phyloP scores from a whole-genome alignment of 2,888 invertebrate species.

The Alcis repandata region DNA sequence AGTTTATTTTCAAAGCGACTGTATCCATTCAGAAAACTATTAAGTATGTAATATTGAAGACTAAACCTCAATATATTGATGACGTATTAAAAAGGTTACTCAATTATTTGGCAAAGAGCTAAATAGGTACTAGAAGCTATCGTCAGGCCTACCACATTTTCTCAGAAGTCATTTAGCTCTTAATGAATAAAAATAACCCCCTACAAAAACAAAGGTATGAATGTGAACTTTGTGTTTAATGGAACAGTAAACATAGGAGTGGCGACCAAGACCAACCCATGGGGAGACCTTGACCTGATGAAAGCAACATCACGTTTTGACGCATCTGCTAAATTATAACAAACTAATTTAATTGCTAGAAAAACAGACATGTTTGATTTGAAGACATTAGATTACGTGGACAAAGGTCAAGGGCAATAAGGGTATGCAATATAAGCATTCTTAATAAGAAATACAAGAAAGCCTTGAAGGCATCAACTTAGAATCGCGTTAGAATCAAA shows the following conservation, averaged over 20 bases:
- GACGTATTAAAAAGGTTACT: background rate
- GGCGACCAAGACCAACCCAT: conserved; percentile 62
- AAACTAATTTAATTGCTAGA: conserved; percentile 26
- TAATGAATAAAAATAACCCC: background rate
- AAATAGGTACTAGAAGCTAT: background rate
- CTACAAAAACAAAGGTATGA: conserved; percentile 49
- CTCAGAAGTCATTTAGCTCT: background rate
- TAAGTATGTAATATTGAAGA: no score
- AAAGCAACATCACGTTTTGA: conserved; percentile 41
- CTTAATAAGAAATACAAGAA: conserved; percentile 29
- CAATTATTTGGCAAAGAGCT: background rate
- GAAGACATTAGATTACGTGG: conserved; percentile 22
- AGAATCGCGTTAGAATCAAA: conserved; percentile 24
- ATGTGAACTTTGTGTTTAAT: conserved; percentile 66
- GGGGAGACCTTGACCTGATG: conserved; percentile 72
- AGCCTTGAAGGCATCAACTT: conserved; percentile 41
- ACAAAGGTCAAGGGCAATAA: conserved; percentile 35
- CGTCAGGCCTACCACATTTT: background rate
- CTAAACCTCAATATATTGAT: no score
- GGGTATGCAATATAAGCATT: background rate
- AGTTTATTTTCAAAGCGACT: background rate
- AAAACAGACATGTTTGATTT: conserved; percentile 19
- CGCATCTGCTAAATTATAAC: conserved; percentile 45
- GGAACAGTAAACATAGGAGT: conserved; percentile 77
- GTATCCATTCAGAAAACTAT: no score